These are phyloP conservation scores for Cryptocheilus praepositus DNA, from an alignment of 2,888 invertebrate genomes.

Conservation along the genomic window DNA sequence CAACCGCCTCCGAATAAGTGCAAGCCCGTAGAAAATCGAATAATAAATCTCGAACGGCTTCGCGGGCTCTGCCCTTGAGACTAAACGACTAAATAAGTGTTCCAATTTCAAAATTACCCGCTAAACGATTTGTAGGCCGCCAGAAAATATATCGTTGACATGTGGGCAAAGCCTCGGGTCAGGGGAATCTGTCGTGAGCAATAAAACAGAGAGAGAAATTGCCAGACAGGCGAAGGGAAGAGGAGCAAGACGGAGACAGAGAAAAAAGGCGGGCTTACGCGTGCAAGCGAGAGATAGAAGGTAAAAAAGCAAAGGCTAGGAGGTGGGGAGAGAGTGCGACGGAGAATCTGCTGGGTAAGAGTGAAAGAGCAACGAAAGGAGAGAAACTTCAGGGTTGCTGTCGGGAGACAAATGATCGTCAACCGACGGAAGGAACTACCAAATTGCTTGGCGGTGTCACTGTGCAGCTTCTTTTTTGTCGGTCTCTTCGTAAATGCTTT, in stretches of 20 bases:
- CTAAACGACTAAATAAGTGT: constrained; percentile 74
- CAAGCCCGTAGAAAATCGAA: constrained; percentile 56
- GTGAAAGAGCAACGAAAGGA: constrained; percentile 15
- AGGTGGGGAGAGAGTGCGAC: constrained; percentile 17
- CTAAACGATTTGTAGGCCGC: constrained; percentile 73
- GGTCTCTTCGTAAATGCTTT: constrained; percentile 38
- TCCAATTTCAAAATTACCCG: constrained; percentile 74
- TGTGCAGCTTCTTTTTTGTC: constrained; percentile 46
- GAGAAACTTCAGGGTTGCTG: constrained; percentile 47
- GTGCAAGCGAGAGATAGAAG: constrained; percentile 23
- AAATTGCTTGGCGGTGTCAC: constrained; percentile 61
- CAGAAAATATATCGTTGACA: constrained; percentile 74
- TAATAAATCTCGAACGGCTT: constrained; percentile 59
- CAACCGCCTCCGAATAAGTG: too few relatives aligned
- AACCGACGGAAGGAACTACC: constrained; percentile 62
- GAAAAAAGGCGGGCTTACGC: background rate
- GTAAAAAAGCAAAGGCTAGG: constrained; percentile 20
- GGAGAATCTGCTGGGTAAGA: constrained; percentile 7
- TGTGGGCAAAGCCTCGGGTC: constrained; percentile 63
- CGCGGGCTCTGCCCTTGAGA: constrained; percentile 63
- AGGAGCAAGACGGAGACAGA: constrained; percentile 23
- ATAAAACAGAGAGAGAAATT: constrained; percentile 7
- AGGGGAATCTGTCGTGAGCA: constrained; percentile 43
- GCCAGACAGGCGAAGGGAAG: constrained; percentile 24
- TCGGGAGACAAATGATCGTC: constrained; percentile 71